These are phyloP conservation scores for Scolopax rusticola DNA, from an alignment of 2,797 vertebrate species.

Conservation along the genomic window DNA sequence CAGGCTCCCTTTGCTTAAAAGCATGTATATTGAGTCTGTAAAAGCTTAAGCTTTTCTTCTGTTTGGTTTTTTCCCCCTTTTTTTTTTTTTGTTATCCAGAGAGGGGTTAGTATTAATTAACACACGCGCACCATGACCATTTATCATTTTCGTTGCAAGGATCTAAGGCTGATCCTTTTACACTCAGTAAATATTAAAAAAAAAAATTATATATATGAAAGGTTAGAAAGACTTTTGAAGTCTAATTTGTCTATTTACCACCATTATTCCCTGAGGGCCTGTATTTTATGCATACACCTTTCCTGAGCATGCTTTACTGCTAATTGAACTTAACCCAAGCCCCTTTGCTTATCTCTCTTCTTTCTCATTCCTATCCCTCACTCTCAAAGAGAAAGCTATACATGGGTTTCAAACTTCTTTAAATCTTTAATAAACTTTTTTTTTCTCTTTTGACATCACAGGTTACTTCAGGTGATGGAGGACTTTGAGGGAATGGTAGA, in stretches of 20 bases:
- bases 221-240: slow-evolving; percentile 14
- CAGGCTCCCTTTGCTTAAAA: slow-evolving; percentile 41
- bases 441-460: background rate
- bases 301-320: background rate
- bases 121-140: background rate
- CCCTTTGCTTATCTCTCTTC: background rate
- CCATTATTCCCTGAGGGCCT: background rate
- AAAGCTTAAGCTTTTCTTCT: background rate
- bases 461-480: background rate
- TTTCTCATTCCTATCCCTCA: background rate
- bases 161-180: slow-evolving; percentile 17
- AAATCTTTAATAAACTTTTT: background rate
- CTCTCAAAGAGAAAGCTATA: background rate
- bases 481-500: background rate
- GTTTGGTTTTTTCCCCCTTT: background rate
- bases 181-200: background rate
- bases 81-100: background rate
- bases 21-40: background rate
- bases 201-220: background rate
- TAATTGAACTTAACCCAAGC: slow-evolving; percentile 12
- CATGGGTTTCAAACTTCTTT: background rate
- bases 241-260: slow-evolving; percentile 49
- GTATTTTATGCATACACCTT: background rate
- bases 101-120: slow-evolving; percentile 42
- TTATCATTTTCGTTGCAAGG: slow-evolving; percentile 12